Evolutionary conservation across 2,797 vertebrate genomes (phyloP), one percentile per base, ranked within the genome.

Genomic region (Lepus oiostolus): DNA sequence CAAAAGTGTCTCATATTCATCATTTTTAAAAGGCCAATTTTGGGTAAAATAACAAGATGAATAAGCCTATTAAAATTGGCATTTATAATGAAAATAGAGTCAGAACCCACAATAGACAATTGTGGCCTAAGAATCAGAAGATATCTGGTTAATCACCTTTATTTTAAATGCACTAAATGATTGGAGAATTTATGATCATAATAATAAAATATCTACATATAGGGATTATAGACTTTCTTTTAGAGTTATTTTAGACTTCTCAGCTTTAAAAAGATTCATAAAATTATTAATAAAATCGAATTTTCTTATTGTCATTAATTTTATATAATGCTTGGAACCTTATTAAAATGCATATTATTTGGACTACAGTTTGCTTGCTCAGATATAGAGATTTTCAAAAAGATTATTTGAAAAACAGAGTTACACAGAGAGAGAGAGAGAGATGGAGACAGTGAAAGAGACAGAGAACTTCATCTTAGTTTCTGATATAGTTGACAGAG

Each of bases 21-120:
- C 93, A 94, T 74, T 93, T 87, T 88, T 38, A 86, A 32, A 95
- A 86, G 96, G 1, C 84, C 67, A 95, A 68, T 75, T 79, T 95
- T 68, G 68, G 96, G 30, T 91, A 96, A 96, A 91, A 94, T 94
- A 97, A 94, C 77, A 87, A 85, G 84, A 96, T n/a, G 85, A 96
- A 97, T 96, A 96, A 97, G 85, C 71, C 38, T 79, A 91, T 96
- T 94, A 96, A 97, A 93, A 91, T 24, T 96, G 90, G 75, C 83
- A 94, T 96, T 97, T 97, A 93, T 26, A 76, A 81, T 77, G 72
- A 8, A 97, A 97, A 96, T 93, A 84, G 30, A 85, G 94, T 54
- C 13, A 93, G n/a, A 95, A 28, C 9, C 82, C 82, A 63, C 84
- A 97, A 95, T 32, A 71, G 35, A 92, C 30, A 22, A n/a, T 88